Base-by-base conservation (phyloP, 2,888 invertebrate species). In the Podotricha telesiphe region DNA sequence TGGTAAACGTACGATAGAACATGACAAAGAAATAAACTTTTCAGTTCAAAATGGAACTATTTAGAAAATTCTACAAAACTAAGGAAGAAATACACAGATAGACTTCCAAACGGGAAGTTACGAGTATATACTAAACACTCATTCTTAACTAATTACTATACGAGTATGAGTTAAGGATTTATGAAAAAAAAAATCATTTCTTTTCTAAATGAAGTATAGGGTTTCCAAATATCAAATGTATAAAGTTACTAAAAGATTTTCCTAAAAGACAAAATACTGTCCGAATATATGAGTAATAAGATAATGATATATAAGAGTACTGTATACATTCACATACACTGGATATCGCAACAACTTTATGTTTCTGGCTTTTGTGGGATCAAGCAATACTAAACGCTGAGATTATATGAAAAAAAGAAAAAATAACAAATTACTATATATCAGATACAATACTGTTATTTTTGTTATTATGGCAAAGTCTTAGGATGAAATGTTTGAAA, bases 1-100 rank as follows among this genome's bases (percentile, higher is more conserved):
- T 73, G 73, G 74, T 74, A 75, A 70, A 73, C 64, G 73, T 64
- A 76, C 72, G 74, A 34, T 0, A 48, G 11, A 47, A 28, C n/a
- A n/a, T n/a, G n/a, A 48, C 0, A 34, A 47, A 17, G 6, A 3
- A 37, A 62, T 0, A 34, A 42, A 0, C 8, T 28, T n/a, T 42
- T n/a, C n/a, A 58, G 48, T 34, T 62, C 48, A 62, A 61, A 17
- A 28, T 28, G 45, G 47, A 47, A 19, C 19, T 28, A 17, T 19
- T 10, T 50, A 50, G 48, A 50, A n/a, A 34, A 7, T 47, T 13
- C 15, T 50, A 62, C 4, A 34, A 19, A 28, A 42, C 22, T 28
- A 34, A 45, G 8, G 42, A 42, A 40, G 13, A 28, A 48, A 50
- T 13, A 48, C 3, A 62, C 48, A 62, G 34, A 28, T 28, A 28